A percentile compares a stretch with the other conserved stretches of the same genome.
These are phyloP conservation scores for Calameuta pallipes DNA, from an alignment of 2,888 invertebrate genomes.

Conservation along the genomic window DNA sequence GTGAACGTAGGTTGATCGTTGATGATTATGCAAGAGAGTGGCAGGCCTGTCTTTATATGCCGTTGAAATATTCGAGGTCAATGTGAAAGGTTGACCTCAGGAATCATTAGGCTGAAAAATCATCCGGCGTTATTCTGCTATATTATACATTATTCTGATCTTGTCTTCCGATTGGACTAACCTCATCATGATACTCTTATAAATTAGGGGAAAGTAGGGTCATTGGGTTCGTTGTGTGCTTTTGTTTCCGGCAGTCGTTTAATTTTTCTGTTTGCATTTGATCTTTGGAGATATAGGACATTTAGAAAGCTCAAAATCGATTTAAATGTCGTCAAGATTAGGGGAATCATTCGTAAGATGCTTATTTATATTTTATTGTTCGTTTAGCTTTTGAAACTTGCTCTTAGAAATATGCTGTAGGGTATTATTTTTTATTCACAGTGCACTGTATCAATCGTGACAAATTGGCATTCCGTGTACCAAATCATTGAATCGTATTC, in stretches of 20 bases:
- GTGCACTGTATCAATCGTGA: background rate
- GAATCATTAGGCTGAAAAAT: background rate
- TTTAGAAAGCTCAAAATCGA: background rate
- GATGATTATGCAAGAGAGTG: background rate
- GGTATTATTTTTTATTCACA: background rate
- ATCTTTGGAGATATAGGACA: background rate
- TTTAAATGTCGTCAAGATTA: background rate
- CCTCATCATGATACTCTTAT: constrained; percentile 22
- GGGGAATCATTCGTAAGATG: background rate
- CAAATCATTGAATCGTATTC: background rate
- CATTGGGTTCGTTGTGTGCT: constrained; percentile 18
- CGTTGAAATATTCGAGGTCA: constrained; percentile 6
- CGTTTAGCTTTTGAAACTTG: background rate
- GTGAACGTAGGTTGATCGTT: background rate
- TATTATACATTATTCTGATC: constrained; percentile 28
- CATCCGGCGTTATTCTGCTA: background rate
- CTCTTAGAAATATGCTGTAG: background rate
- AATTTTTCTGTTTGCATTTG: background rate
- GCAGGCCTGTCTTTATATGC: background rate
- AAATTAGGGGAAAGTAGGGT: constrained; percentile 43
- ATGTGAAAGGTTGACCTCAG: constrained; percentile 13
- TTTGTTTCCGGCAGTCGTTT: constrained; percentile 17
- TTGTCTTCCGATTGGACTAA: constrained; percentile 28
- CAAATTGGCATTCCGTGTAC: background rate
- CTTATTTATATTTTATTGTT: background rate